Conservation (phyloP, 2,888 invertebrate genomes). For the Cataglyphis rosenhaueri region DNA sequence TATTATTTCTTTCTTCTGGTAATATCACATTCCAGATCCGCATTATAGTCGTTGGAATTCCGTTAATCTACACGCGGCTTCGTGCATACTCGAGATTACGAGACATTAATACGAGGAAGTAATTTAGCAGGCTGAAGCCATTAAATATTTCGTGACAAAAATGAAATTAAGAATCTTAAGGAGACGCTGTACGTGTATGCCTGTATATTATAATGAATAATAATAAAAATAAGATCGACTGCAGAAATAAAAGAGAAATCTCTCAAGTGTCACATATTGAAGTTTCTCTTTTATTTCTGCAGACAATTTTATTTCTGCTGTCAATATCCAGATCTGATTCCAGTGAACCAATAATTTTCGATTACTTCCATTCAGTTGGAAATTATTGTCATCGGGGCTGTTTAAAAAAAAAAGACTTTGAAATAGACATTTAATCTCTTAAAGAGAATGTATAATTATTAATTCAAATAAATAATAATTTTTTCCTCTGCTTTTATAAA, state of each 20-base stretch:
- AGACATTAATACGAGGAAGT: background rate
- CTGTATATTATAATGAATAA: background rate
- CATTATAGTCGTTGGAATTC: background rate
- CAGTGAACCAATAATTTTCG: constrained; percentile 5
- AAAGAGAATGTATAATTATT: background rate
- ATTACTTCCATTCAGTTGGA: constrained; percentile 16
- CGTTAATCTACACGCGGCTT: constrained; percentile 2
- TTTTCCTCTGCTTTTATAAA: background rate
- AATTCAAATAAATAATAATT: background rate
- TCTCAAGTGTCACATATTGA: background rate
- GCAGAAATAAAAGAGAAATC: background rate
- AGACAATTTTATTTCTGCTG: constrained; percentile 6
- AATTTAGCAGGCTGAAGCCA: constrained; percentile 19
- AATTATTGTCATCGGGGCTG: background rate
- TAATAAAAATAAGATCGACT: background rate
- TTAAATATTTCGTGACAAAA: background rate
- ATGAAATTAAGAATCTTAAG: background rate
- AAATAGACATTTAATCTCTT: background rate
- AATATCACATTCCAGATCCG: background rate
- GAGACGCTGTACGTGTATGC: background rate
- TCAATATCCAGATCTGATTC: constrained; percentile 10
- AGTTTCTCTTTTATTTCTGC: background rate
- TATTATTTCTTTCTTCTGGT: constrained; percentile 54
- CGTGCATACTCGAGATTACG: background rate
- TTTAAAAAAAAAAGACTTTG: constrained; percentile 5